Evolutionary conservation across 1,140 invertebrate species (phyloP).

Genomic region (Halesus radiatus): DNA sequence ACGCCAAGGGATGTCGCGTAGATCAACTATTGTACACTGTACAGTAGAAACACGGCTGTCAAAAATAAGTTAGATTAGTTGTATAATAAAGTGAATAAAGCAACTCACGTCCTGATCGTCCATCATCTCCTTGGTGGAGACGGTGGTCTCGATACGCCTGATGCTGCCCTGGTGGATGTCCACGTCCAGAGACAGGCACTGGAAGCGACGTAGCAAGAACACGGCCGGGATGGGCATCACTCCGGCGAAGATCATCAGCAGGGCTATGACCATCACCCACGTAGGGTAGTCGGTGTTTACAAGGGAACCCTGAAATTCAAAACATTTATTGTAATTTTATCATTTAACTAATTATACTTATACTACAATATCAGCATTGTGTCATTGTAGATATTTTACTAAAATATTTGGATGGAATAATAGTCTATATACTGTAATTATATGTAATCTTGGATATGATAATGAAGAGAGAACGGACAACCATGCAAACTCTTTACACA

Average conservation of each 20-base stretch:
- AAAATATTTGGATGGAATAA: no score
- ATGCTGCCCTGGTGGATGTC: conserved; percentile 91
- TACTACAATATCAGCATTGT: no score
- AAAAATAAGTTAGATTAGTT: no score
- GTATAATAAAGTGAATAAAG: conserved; percentile 23
- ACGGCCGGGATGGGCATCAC: conserved; percentile 89
- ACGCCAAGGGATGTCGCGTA: no score
- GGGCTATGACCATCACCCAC: conserved; percentile 87
- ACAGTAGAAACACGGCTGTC: no score
- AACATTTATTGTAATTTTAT: conserved; percentile 19
- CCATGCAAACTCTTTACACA: no score
- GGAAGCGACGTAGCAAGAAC: conserved; percentile 85
- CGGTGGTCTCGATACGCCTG: conserved; percentile 86
- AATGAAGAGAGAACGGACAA: no score
- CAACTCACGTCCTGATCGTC: conserved; percentile 87
- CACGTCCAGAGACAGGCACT: conserved; percentile 85
- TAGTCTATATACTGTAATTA: no score
- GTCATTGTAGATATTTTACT: no score
- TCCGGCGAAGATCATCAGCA: conserved; percentile 82
- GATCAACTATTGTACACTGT: no score
- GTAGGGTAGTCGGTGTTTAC: conserved; percentile 82
- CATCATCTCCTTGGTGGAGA: conserved; percentile 94
- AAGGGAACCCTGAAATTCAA: conserved; percentile 74
- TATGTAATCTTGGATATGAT: no score
- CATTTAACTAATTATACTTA: background rate